A percentile compares a stretch with the other conserved stretches of the same genome.
Evolutionary conservation across 2,113 vertebrate species (phyloP).

Genomic region (Corythornis cristatus): DNA sequence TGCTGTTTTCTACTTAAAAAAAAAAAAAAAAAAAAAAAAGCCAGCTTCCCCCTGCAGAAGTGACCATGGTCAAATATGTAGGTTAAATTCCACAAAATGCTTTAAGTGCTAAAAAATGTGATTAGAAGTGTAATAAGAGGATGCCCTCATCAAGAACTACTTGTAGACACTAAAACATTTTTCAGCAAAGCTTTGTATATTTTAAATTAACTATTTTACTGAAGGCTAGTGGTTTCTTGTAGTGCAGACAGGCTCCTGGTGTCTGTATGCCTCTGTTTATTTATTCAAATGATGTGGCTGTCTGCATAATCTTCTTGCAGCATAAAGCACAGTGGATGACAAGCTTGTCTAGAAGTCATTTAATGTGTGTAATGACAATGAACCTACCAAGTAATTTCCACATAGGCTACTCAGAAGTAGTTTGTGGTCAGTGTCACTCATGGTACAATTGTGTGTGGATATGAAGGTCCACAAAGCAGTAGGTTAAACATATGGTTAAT

Average conservation of each 20-base stretch:
- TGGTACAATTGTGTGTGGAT: conserved; percentile 54
- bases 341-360: background rate
- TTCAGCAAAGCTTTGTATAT: conserved; percentile 32
- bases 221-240: conserved; percentile 10
- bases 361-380: background rate
- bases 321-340: conserved; percentile 41
- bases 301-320: conserved; percentile 39
- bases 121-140: background rate
- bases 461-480: background rate
- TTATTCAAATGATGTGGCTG: conserved; percentile 27
- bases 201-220: background rate
- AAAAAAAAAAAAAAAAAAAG: background rate
- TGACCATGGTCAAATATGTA: background rate
- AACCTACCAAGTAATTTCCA: background rate
- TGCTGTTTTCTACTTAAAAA: background rate
- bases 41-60: background rate
- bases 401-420: background rate
- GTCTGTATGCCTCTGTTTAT: conserved; percentile 20
- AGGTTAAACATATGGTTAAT: conserved; percentile 15
- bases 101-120: background rate
- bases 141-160: background rate
- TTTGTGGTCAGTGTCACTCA: background rate
- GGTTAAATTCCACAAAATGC: background rate
- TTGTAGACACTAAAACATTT: background rate
- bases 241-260: background rate